Conservation (phyloP, 2,888 invertebrate species). For the Penaeus monodon region DNA sequence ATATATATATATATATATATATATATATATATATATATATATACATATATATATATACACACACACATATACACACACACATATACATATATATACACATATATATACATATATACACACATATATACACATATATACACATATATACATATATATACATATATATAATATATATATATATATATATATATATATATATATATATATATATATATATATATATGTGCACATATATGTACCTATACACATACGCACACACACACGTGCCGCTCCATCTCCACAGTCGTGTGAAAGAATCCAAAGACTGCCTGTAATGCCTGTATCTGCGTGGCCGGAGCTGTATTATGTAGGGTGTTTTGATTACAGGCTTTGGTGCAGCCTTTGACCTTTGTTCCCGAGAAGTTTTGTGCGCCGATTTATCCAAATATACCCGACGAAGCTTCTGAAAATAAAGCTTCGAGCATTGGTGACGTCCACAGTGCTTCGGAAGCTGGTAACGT, state of each 20-base stretch:
- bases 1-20: no score
- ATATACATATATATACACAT: slow-evolving; percentile 15
- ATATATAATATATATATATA: not conserved
- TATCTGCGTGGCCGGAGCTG: no score
- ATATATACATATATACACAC: slow-evolving; percentile 12
- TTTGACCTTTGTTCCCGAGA: no score
- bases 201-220: not conserved
- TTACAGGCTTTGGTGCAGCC: no score
- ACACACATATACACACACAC: slow-evolving; percentile 3
- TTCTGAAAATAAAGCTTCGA: no score
- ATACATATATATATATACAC: slow-evolving; percentile 47
- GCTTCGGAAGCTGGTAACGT: no score
- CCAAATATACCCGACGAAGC: no score
- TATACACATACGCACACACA: not conserved
- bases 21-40: slow-evolving; percentile 44
- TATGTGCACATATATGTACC: not conserved
- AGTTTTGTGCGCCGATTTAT: no score
- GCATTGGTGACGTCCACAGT: no score
- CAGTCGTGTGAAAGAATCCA: no score
- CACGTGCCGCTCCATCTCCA: not conserved
- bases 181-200: not conserved
- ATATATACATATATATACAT: not conserved
- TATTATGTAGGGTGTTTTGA: no score
- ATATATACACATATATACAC: slow-evolving; percentile 11
- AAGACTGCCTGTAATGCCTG: no score